Conservation (phyloP, 2,888 invertebrate species). For the Busseola fusca region DNA sequence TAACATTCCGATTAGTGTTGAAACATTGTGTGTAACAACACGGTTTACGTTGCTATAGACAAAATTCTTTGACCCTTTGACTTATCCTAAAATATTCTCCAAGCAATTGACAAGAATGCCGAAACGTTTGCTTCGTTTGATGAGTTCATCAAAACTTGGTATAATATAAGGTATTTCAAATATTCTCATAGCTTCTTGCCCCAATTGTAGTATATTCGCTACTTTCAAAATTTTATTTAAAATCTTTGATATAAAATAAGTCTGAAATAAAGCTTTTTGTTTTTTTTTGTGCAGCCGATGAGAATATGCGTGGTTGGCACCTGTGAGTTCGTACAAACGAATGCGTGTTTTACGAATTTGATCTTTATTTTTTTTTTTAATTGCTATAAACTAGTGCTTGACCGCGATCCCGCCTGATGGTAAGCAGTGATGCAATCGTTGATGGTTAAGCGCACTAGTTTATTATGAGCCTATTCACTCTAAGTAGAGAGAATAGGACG, state of each 20-base stretch:
- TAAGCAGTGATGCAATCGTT: too few relatives aligned
- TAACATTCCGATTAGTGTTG: not conserved
- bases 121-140: not conserved
- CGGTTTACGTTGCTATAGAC: not conserved
- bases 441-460: too few relatives aligned
- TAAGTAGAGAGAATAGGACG: too few relatives aligned
- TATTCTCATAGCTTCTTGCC: not conserved
- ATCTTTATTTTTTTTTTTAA: not conserved
- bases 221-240: slow-evolving; percentile 11
- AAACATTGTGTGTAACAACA: not conserved
- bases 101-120: not conserved
- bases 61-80: not conserved
- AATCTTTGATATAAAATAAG: slow-evolving; percentile 10
- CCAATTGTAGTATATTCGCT: not conserved
- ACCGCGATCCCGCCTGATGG: too few relatives aligned
- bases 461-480: too few relatives aligned
- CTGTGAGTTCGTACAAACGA: too few relatives aligned
- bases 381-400: too few relatives aligned
- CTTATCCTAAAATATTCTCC: not conserved
- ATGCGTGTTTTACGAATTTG: too few relatives aligned
- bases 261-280: not conserved
- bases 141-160: not conserved
- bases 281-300: too few relatives aligned
- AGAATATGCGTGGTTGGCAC: too few relatives aligned
- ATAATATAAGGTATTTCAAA: not conserved